Evolutionary conservation across 2,113 vertebrate genomes (phyloP).

Genomic region (Strix aluco): DNA sequence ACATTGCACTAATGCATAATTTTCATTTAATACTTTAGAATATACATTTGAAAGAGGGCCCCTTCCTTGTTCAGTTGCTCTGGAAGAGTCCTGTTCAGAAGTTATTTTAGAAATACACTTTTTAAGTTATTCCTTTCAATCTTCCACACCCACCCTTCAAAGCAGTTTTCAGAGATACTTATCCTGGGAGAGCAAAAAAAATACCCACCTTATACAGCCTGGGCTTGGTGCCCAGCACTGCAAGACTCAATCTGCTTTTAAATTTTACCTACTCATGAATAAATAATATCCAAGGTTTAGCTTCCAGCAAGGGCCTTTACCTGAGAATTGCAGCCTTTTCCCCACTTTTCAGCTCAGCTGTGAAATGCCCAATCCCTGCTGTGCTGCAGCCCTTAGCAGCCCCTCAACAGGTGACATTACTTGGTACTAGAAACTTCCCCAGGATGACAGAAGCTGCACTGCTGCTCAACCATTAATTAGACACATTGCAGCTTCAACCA

Average conservation of each 20-base stretch:
- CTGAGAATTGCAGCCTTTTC: background rate
- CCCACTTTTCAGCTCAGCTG: accelerated
- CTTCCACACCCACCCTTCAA: background rate
- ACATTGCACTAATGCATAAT: accelerated
- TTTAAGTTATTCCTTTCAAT: background rate
- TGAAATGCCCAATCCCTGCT: background rate
- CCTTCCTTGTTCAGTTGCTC: background rate
- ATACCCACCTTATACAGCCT: accelerated
- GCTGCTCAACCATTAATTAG: no score
- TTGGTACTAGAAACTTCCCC: background rate
- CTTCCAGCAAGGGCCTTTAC: background rate
- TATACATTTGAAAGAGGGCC: accelerated
- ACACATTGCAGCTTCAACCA: background rate
- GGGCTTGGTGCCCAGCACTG: background rate
- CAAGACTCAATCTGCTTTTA: background rate
- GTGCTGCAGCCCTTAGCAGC: accelerated
- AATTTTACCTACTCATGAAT: accelerated
- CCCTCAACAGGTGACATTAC: background rate
- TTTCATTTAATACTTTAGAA: background rate
- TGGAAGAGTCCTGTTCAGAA: background rate
- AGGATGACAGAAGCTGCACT: background rate
- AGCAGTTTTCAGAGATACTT: background rate
- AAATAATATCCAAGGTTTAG: accelerated
- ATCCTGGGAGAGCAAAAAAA: background rate
- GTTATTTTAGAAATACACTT: background rate